These are phyloP conservation scores for Myiotriccus ornatus DNA, from an alignment of 2,797 vertebrate species.

Conservation along the genomic window DNA sequence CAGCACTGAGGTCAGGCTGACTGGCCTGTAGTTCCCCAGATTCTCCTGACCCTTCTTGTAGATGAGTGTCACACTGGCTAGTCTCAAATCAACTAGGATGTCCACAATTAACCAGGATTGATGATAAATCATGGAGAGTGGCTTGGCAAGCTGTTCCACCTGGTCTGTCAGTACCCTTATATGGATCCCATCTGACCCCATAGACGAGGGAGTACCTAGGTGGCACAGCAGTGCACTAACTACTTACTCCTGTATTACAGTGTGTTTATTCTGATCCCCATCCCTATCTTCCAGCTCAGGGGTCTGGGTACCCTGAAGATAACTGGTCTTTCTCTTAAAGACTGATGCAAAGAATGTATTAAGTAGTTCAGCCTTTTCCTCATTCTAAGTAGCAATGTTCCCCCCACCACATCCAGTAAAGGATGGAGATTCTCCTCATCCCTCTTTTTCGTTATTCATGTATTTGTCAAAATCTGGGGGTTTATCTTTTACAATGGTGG, in stretches of 20 bases:
- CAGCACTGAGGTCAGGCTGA: not conserved
- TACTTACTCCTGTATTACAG: not conserved
- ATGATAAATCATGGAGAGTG: not conserved
- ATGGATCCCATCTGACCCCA: not conserved
- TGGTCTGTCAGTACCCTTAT: not conserved
- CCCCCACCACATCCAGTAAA: not conserved
- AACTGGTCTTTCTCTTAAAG: not conserved
- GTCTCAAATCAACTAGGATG: not conserved
- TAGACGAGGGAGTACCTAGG: not conserved
- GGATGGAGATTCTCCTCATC: not conserved
- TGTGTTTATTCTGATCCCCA: not conserved
- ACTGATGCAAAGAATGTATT: not conserved
- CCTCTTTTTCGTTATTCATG: not conserved
- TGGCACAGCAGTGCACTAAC: not conserved
- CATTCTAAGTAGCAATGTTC: not conserved
- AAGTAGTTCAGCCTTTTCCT: not conserved
- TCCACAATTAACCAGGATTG: not conserved
- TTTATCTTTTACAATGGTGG: not conserved
- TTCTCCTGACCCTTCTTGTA: not conserved
- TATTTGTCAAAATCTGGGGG: not conserved
- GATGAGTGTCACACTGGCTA: not conserved
- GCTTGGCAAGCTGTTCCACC: not conserved
- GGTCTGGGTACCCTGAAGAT: not conserved
- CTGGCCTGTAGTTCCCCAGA: not conserved
- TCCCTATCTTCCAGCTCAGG: not conserved